Evolutionary conservation across 1,140 invertebrate genomes (phyloP), one percentile per base, ranked within the genome.

Genomic region (Phocides pigmalion): DNA sequence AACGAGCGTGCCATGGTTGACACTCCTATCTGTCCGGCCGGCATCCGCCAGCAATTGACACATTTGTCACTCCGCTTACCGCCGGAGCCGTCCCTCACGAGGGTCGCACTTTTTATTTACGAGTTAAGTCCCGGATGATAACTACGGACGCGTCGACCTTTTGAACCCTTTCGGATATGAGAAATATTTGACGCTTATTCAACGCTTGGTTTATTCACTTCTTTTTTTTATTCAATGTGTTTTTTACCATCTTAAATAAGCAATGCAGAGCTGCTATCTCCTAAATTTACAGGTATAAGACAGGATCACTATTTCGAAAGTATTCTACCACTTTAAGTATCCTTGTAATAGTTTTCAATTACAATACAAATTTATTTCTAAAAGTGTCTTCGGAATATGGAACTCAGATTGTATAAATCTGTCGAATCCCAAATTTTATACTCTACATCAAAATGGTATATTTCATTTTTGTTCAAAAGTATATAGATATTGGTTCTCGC

Each of bases 31-130:
- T 70, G 64, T 58, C 64, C 62, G 35, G 56, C 56, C 63, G 63
- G 58, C 78, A 63, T 82, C 79, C 79, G 72, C 68, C 63, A 17
- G 66, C 74, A 76, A 84, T 83, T 82, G 81, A 78, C 74, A 72
- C 76, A 84, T 84, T 81, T 81, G 72, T 87, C 81, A 84, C 65
- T 49, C 63, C 42, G 50, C 66, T 44, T 50, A 58, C 63, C 41
- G 16, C 47, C 46, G 56, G 65, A 58, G 56, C 67, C 62, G 62
- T 65, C 41, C 16, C 32, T 59, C 63, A 62, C 64, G 49, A 62
- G 49, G 54, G 56, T 46, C 58, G 12, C 50, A 9, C 22, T 32
- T 37, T 28, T 61, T 47, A 61, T 66, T 66, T 66, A 61, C 42
- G 56, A 59, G 19, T 32, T 61, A 32, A 28, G 12, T n/a, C 53